Evolutionary conservation across 2,113 vertebrate species (phyloP), one percentile per base, ranked within the genome.

Genomic region (Amphilophus citrinellus): DNA sequence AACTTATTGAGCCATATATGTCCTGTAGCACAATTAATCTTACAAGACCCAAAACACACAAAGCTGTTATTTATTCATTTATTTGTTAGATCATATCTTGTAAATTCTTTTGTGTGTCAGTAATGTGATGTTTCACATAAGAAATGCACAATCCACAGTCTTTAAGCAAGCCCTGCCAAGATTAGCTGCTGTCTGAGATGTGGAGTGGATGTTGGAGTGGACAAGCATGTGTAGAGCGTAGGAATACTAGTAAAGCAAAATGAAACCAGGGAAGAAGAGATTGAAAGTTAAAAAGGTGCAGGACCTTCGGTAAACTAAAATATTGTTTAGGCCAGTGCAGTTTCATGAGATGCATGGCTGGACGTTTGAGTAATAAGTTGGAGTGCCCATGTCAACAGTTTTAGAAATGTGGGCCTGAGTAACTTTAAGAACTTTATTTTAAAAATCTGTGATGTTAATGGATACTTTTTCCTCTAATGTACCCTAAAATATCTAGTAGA

Each of bases 71-170:
- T 60, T 60, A 61, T 17, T 27, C 27, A 61, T 47, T 27, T 44
- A 47, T 32, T 7, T 42, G 61, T 77, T 77, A 30, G 20, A 20
- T 10, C 50, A 30, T 30, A 30, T 22, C 18, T 61, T 60, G 61
- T 44, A 10, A 14, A 77, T 8, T 14, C 15, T 61, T 61, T 18
- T 47, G 42, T 44, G 35, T 71, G 24, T 30, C 44, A 53, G 44
- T 53, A 71, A 32, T 71, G 44, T 71, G 66, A 68, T 47, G 65
- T 68, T 68, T 68, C 65, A 50, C 24, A 53, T 30, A 53, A 71
- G 24, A 30, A 53, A 44, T 71, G 66, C 15, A 71, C 44, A 50
- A 71, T 32, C 15, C 66, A 2, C 44, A 71, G 15, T 71, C 66
- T 71, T 50, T 71, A 71, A 50, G 44, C 2, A 71, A 71, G 27